Conservation (phyloP, 2,888 invertebrate genomes). For the Bellardia pandia region DNA sequence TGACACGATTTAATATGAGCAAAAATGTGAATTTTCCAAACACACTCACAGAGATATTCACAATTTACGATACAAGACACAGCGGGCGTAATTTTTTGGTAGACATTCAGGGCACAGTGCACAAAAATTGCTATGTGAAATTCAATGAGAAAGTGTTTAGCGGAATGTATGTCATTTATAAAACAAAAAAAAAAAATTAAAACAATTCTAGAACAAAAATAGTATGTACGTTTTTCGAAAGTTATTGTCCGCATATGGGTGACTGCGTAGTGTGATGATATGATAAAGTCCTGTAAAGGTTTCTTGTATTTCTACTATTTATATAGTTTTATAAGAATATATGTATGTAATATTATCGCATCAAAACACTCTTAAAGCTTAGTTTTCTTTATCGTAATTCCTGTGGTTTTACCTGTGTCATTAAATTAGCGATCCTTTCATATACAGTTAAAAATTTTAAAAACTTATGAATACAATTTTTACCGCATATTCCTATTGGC, state of each 20-base stretch:
- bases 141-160: slow-evolving; percentile 68
- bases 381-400: no score
- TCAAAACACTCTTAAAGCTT: no score
- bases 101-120: slow-evolving; percentile 33
- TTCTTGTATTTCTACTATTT: no score
- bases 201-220: slow-evolving; percentile 35
- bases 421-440: no score
- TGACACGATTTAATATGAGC: slow-evolving; percentile 61
- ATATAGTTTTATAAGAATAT: no score
- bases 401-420: no score
- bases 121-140: slow-evolving; percentile 47
- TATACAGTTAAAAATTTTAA: no score
- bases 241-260: slow-evolving; percentile 28
- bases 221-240: slow-evolving; percentile 2
- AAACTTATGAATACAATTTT: no score
- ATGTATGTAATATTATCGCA: no score
- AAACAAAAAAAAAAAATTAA: slow-evolving; percentile 14
- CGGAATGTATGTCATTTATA: slow-evolving; percentile 55
- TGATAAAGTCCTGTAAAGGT: no score
- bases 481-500: no score
- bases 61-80: slow-evolving; percentile 26
- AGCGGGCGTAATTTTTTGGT: slow-evolving; percentile 48
- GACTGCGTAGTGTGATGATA: not conserved
- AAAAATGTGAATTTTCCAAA: slow-evolving; percentile 58
- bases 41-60: slow-evolving; percentile 15